Percentiles rank a stretch among this genome's conserved stretches.
Conservation (phyloP, 2,888 invertebrate genomes). For the Platerodrilus igneus region DNA sequence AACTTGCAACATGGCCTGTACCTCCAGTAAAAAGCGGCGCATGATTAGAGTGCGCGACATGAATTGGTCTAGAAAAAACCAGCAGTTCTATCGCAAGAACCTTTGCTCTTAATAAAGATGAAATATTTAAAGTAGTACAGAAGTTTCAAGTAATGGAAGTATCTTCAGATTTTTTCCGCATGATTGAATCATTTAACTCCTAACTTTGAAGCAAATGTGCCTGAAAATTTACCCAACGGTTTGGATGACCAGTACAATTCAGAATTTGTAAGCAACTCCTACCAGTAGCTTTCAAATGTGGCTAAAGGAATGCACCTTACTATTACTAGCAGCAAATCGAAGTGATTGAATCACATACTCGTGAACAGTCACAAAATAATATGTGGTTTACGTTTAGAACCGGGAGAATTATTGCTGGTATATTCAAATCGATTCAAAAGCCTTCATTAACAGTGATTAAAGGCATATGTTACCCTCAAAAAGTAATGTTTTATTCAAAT, state of each 20-base stretch:
- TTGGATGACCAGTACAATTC: too few relatives aligned
- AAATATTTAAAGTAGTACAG: too few relatives aligned
- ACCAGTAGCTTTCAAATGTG: too few relatives aligned
- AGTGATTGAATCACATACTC: constrained; percentile 2
- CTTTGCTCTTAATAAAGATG: not conserved
- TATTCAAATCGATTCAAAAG: constrained; percentile 3
- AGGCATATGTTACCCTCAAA: constrained; percentile 5
- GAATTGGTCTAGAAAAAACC: not conserved
- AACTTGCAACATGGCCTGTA: constrained; percentile 7
- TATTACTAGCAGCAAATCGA: too few relatives aligned
- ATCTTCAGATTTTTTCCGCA: too few relatives aligned
- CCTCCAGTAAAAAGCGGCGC: constrained; percentile 3
- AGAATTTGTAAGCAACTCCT: too few relatives aligned
- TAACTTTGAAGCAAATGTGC: too few relatives aligned
- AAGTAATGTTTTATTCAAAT: not conserved
- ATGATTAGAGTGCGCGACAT: not conserved
- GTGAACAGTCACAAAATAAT: constrained; percentile 5
- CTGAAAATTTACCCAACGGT: too few relatives aligned
- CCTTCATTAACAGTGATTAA: constrained; percentile 4
- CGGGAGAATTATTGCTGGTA: constrained; percentile 2
- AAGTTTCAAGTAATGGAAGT: too few relatives aligned
- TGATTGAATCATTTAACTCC: too few relatives aligned
- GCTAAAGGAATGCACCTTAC: too few relatives aligned
- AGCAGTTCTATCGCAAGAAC: constrained; percentile 7
- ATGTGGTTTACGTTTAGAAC: constrained; percentile 6